These are phyloP conservation scores for Tiliacea citrago DNA, from an alignment of 2,888 invertebrate species.

Conservation along the genomic window DNA sequence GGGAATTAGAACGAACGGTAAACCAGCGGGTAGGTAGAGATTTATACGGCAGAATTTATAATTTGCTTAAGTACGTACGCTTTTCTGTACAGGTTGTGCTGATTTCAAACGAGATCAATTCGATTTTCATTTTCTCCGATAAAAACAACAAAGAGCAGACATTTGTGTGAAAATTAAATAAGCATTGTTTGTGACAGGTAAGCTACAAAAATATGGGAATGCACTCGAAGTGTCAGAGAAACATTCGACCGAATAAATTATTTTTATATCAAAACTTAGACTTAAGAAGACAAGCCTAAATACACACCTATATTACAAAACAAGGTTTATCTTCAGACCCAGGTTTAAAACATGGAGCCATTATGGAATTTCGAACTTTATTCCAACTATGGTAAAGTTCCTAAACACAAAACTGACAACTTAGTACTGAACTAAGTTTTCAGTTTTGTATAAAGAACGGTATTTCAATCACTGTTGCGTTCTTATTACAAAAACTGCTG, in stretches of 20 bases:
- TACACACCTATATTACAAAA: too few species aligned
- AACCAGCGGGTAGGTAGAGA: slow-evolving; percentile 75
- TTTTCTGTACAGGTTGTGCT: slow-evolving; percentile 28
- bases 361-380: too few species aligned
- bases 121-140: slow-evolving; percentile 23
- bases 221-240: neutral
- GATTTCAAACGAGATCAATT: slow-evolving; percentile 29
- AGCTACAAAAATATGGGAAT: neutral
- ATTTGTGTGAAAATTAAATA: neutral
- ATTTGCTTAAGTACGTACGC: slow-evolving; percentile 61
- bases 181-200: slow-evolving; percentile 4
- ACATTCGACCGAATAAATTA: neutral
- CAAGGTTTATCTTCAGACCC: too few species aligned
- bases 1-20: slow-evolving; percentile 74
- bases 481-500: too few species aligned
- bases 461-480: too few species aligned
- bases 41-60: slow-evolving; percentile 73
- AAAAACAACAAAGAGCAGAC: slow-evolving; percentile 1
- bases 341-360: too few species aligned
- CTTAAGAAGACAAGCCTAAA: neutral
- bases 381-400: too few species aligned
- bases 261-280: neutral
- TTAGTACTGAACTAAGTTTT: too few species aligned
- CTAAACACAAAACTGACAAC: too few species aligned
- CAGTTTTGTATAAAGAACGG: too few species aligned